Conservation (phyloP, 2,797 vertebrate genomes). For the Uromys caudimaculatus region DNA sequence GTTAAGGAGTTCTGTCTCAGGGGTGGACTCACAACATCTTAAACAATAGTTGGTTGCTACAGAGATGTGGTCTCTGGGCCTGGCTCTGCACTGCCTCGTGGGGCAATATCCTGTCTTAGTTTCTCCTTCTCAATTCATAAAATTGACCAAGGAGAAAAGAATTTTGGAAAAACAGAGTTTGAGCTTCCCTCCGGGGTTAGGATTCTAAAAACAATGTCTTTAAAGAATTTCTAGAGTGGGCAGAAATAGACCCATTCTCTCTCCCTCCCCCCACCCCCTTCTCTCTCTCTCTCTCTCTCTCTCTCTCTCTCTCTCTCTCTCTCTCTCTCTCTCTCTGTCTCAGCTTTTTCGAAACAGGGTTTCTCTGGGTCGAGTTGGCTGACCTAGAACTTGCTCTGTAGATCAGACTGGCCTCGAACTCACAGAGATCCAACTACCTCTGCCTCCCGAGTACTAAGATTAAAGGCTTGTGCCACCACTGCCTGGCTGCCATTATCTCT, state of each 20-base stretch:
- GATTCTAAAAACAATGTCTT: neutral
- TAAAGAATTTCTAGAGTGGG: neutral
- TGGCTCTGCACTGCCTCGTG: neutral
- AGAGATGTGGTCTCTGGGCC: neutral
- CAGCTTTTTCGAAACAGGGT: too few species aligned
- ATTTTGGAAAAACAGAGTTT: neutral
- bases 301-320: too few species aligned
- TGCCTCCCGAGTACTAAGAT: neutral
- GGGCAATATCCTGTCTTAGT: neutral
- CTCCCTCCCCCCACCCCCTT: too few species aligned
- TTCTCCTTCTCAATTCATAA: neutral
- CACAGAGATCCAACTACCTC: neutral
- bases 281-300: too few species aligned
- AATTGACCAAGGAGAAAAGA: neutral
- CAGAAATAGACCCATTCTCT: neutral
- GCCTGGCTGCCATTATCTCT: neutral
- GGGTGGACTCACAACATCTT: neutral
- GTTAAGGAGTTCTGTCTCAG: neutral
- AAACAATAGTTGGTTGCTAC: accelerated
- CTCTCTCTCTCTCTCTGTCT: too few species aligned
- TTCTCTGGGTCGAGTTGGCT: too few species aligned
- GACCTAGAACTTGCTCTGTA: too few species aligned
- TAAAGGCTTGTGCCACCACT: neutral
- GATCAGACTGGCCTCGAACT: neutral
- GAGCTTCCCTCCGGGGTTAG: neutral